A percentile compares a stretch with the other conserved stretches of the same genome.
phyloP scores from a whole-genome alignment of 2,888 invertebrate genomes.

The Eledone cirrhosa region DNA sequence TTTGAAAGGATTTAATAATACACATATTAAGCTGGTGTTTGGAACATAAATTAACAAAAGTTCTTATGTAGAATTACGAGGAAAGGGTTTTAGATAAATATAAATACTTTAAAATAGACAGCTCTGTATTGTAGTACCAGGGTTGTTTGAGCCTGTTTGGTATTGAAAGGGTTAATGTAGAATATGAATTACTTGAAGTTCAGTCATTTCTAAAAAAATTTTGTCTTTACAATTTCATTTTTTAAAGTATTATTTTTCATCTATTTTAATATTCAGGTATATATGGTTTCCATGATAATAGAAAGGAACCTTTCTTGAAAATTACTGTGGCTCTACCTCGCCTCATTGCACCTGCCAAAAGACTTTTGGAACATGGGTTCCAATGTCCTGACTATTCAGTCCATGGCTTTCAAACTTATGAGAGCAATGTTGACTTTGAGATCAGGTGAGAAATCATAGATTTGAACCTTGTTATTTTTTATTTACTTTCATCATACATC shows the following conservation, averaged over 20 bases:
- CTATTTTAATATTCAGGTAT: constrained; percentile 69
- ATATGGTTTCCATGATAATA: constrained; percentile 86
- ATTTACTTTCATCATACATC: no score
- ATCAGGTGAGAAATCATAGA: constrained; percentile 73
- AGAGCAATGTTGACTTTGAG: constrained; percentile 98
- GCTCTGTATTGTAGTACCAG: no score
- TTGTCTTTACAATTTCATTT: background rate
- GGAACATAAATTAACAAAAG: no score
- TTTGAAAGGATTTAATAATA: no score
- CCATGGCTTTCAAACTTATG: constrained; percentile 72
- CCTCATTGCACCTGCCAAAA: constrained; percentile 84
- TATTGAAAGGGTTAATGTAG: no score
- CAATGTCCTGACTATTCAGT: constrained; percentile 54
- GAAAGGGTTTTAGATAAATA: no score
- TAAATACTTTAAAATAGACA: no score
- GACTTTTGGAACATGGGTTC: constrained; percentile 78
- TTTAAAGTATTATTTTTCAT: background rate
- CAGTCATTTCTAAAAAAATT: no score
- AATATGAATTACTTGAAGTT: background rate
- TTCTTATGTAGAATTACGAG: no score
- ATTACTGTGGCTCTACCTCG: constrained; percentile 68
- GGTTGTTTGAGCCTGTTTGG: no score
- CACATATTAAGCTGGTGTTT: no score
- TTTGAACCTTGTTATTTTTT: no score
- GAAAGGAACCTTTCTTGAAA: constrained; percentile 81